Evolutionary conservation across 1,140 invertebrate genomes (phyloP), one percentile per base, ranked within the genome.

Genomic region (Lordiphosa clarofinis): DNA sequence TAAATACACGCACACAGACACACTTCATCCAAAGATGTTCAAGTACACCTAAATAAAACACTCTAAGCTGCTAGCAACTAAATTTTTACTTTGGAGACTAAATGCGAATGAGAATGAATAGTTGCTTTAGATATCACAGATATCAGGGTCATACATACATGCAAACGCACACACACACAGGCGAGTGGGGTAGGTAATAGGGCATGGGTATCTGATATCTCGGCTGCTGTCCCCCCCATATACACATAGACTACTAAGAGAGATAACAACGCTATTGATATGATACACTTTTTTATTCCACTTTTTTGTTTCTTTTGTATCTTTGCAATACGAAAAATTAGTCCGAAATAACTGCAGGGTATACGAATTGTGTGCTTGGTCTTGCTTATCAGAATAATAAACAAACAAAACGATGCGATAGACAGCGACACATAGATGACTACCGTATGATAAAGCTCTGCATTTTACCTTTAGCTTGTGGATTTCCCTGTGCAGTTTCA

Each of bases 381-480:
- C n/a, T n/a, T n/a, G n/a, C n/a, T n/a, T n/a, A n/a, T n/a, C n/a
- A n/a, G n/a, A 37, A 52, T 39, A 36, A 47, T 42, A 38, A 60
- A 31, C 53, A 68, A 75, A 75, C 57, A 75, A 82, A 67, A 47
- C 40, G 63, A 67, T 67, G 63, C 63, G 35, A 67, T 46, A 54
- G 56, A 55, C 64, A 68, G 56, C 64, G 64, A 68, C 69, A 56
- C 56, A 60, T 60, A 56, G 31, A 15, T 15, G 15, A 21, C 21
- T 21, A 21, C 21, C 21, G 21, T 21, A 15, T 15, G 15, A 15
- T 15, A 15, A 15, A 15, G 15, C 21, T 21, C 21, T 21, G 21
- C 21, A 43, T 28, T 28, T 76, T 46, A 92, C 92, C 90, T 91
- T 92, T 5, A 93, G 78, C 71, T 92, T 92, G 74, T 92, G 91